phyloP scores from a whole-genome alignment of 1,140 invertebrate genomes.

The Bombus superbus region DNA sequence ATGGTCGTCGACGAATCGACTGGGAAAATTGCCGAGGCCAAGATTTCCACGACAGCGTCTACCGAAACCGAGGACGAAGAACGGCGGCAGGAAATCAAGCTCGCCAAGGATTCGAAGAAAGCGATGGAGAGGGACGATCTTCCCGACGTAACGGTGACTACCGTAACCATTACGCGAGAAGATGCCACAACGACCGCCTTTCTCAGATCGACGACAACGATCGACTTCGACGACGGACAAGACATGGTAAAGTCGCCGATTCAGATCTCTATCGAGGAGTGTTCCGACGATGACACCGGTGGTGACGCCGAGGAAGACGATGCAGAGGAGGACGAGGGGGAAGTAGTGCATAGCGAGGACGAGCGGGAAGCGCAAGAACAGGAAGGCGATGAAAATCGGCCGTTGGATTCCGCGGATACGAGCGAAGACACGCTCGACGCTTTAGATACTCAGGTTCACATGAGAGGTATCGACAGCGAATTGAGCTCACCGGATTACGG shows the following conservation, averaged over 20 bases:
- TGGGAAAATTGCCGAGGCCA: not conserved
- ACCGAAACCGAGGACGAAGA: not conserved
- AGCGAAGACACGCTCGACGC: constrained; percentile 81
- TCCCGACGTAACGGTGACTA: constrained; percentile 74
- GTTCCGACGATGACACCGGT: constrained; percentile 78
- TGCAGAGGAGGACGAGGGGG: constrained; percentile 75
- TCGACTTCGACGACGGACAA: constrained; percentile 73
- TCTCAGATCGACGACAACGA: constrained; percentile 49
- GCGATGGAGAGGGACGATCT: constrained; percentile 77
- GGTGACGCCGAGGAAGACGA: constrained; percentile 78
- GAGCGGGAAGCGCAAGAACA: constrained; percentile 75
- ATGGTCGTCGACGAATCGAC: not conserved
- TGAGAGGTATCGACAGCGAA: constrained; percentile 78
- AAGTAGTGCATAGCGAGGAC: constrained; percentile 72
- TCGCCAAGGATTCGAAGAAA: constrained; percentile 2
- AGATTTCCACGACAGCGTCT: not conserved
- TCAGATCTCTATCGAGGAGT: constrained; percentile 82
- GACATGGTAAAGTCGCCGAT: constrained; percentile 82
- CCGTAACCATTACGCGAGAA: constrained; percentile 21
- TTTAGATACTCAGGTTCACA: constrained; percentile 78
- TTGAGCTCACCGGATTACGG: constrained; percentile 80
- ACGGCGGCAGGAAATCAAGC: not conserved
- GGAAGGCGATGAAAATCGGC: constrained; percentile 77
- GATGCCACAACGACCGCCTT: constrained; percentile 40
- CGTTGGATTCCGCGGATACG: constrained; percentile 75